These are phyloP conservation scores for Dione vanillae DNA, from an alignment of 2,888 invertebrate genomes.

Conservation along the genomic window DNA sequence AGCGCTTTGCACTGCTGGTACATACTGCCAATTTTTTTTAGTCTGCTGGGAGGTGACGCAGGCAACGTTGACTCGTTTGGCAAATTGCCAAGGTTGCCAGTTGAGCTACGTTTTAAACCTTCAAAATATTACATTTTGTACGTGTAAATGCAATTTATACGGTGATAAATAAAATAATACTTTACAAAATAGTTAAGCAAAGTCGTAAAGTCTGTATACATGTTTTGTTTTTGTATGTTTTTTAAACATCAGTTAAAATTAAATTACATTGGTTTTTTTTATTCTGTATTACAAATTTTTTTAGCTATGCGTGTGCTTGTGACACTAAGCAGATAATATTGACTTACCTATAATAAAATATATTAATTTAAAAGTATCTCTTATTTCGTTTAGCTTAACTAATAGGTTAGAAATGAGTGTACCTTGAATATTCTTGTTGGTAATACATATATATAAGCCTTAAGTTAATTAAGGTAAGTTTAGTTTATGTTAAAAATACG, in stretches of 20 bases:
- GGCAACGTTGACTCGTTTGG: conserved; percentile 36
- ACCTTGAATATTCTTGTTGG: no score
- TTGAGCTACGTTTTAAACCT: conserved; percentile 36
- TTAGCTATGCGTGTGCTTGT: no score
- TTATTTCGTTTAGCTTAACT: no score
- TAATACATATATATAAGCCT: no score
- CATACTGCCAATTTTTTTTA: conserved; percentile 31
- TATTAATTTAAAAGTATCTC: no score
- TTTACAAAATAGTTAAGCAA: conserved; percentile 24
- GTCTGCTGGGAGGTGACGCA: conserved; percentile 37
- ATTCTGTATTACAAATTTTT: no score
- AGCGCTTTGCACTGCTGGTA: conserved; percentile 28
- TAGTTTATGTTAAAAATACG: no score
- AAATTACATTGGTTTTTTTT: no score
- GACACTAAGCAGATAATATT: no score
- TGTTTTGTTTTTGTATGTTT: not conserved
- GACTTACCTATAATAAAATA: no score
- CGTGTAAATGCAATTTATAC: conserved; percentile 28
- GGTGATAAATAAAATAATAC: conserved; percentile 29
- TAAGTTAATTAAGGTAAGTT: no score
- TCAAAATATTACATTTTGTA: conserved; percentile 30
- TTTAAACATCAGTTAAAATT: not conserved
- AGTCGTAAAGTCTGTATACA: not conserved
- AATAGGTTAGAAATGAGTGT: no score
- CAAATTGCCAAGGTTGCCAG: conserved; percentile 33